Evolutionary conservation across 2,888 invertebrate genomes (phyloP).

Genomic region (Cyrtodaria siliqua): DNA sequence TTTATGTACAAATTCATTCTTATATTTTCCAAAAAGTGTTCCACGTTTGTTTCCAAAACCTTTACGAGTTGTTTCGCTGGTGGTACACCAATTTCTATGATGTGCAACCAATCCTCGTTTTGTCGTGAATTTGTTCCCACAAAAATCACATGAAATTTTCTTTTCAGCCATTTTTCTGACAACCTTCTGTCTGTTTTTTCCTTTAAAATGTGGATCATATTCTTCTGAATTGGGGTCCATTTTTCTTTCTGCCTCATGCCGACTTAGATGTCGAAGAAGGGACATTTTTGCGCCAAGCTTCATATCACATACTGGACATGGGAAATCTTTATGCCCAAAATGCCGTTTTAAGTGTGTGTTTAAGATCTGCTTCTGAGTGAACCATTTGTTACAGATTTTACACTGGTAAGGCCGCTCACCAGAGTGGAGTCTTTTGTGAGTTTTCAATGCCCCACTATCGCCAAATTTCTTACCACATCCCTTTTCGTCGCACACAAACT

Average conservation of each 20-base stretch:
- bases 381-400: conserved; percentile 25
- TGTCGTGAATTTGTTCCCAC: conserved; percentile 38
- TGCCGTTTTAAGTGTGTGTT: conserved; percentile 35
- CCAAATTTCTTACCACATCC: conserved; percentile 31
- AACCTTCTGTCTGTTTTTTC: neutral
- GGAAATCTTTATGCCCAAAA: conserved; percentile 20
- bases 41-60: neutral
- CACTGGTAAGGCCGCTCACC: conserved; percentile 37
- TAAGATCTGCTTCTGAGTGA: conserved; percentile 13
- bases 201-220: no score
- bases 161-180: conserved; percentile 50
- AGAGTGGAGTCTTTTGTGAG: conserved; percentile 28
- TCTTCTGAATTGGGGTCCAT: neutral
- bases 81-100: conserved; percentile 23
- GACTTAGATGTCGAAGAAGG: conserved; percentile 16
- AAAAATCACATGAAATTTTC: conserved; percentile 17
- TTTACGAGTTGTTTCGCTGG: neutral
- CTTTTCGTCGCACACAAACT: conserved; percentile 13
- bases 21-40: no score
- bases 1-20: no score
- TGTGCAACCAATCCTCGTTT: conserved; percentile 26
- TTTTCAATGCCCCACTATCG: conserved; percentile 16
- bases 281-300: conserved; percentile 21
- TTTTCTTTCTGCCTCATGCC: conserved; percentile 21
- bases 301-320: conserved; percentile 34